A percentile compares a stretch with the other conserved stretches of the same genome.
Evolutionary conservation across 1,140 invertebrate genomes (phyloP).

Genomic region (Chironomus striatipennis): DNA sequence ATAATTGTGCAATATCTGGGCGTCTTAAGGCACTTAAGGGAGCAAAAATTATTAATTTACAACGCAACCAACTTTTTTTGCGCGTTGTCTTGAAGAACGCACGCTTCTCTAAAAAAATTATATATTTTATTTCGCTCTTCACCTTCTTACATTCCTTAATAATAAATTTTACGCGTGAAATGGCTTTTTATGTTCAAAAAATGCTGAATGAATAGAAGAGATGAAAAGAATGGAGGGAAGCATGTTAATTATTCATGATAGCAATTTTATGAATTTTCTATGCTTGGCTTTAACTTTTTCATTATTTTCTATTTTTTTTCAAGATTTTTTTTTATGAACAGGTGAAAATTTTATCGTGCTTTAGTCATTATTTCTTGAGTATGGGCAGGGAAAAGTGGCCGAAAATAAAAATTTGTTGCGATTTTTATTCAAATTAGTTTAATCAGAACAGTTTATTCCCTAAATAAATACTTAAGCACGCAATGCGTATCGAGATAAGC

Average conservation of each 20-base stretch:
- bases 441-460: background rate
- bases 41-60: background rate
- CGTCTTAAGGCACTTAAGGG: background rate
- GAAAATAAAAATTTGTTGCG: no score
- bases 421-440: background rate
- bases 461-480: background rate
- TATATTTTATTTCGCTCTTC: background rate
- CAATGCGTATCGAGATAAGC: background rate
- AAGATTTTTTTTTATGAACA: background rate
- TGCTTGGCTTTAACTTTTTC: conserved; percentile 29
- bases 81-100: background rate
- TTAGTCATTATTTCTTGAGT: background rate
- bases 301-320: background rate
- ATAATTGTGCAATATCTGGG: no score
- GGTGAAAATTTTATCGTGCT: conserved; percentile 6
- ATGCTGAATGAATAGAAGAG: background rate
- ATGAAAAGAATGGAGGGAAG: conserved; percentile 30
- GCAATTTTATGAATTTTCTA: conserved; percentile 27
- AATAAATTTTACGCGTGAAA: conserved; percentile 6
- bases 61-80: background rate
- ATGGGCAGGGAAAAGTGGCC: no score
- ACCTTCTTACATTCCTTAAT: background rate
- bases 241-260: conserved; percentile 27
- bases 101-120: background rate
- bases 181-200: background rate